A percentile compares a stretch with the other conserved stretches of the same genome.
phyloP scores from a whole-genome alignment of 2,797 vertebrate genomes.

The Etheostoma nigrum region DNA sequence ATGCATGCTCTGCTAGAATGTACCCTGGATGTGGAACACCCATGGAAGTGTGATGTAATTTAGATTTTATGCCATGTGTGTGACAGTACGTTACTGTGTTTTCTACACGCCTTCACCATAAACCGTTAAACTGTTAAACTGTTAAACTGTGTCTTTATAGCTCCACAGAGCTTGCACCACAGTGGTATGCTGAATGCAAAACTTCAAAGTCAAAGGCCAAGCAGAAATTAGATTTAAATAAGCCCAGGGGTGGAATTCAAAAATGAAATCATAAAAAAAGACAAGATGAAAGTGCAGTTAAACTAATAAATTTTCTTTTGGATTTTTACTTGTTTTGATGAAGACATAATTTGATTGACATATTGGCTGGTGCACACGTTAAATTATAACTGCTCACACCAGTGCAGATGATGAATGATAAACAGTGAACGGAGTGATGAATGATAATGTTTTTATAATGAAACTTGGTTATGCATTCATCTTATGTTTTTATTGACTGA shows the following conservation, averaged over 20 bases:
- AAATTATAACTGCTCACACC: slow-evolving; percentile 22
- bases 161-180: not conserved
- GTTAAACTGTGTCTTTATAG: slow-evolving; percentile 17
- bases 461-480: slow-evolving; percentile 21
- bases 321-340: slow-evolving; percentile 29
- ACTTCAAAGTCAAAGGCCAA: slow-evolving; percentile 43
- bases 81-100: not conserved
- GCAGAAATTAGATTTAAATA: slow-evolving; percentile 42
- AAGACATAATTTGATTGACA: slow-evolving; percentile 37
- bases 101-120: not conserved
- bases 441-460: slow-evolving; percentile 15
- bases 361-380: not conserved
- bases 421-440: slow-evolving; percentile 7
- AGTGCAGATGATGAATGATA: slow-evolving; percentile 11
- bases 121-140: slow-evolving; percentile 15
- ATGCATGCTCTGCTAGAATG: not conserved
- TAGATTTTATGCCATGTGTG: slow-evolving; percentile 16
- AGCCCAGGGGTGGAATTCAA: slow-evolving; percentile 17
- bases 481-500: slow-evolving; percentile 4
- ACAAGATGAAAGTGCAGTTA: slow-evolving; percentile 33
- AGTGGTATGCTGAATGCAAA: slow-evolving; percentile 10
- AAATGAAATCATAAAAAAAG: slow-evolving; percentile 36
- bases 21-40: not conserved
- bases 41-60: slow-evolving; percentile 15
- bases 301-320: slow-evolving; percentile 19